Evolutionary conservation across 2,888 invertebrate species (phyloP).

Genomic region (Phania funesta): DNA sequence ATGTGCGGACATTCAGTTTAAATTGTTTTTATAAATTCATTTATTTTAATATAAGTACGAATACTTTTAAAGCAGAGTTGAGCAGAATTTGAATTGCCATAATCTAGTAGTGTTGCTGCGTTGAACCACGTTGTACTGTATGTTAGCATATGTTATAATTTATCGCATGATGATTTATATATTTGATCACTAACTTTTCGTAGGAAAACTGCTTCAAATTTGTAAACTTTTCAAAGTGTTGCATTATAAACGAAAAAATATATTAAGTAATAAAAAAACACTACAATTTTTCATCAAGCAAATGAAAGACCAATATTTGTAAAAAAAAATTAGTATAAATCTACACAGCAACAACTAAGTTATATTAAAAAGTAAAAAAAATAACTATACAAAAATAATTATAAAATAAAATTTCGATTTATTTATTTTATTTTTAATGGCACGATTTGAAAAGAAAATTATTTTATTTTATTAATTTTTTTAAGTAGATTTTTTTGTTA

Average conservation of each 20-base stretch:
- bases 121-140: too few relatives aligned
- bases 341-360: conserved; percentile 25
- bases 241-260: not conserved
- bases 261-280: not conserved
- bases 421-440: conserved; percentile 45
- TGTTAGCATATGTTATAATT: too few relatives aligned
- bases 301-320: conserved; percentile 63
- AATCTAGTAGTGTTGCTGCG: too few relatives aligned
- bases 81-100: too few relatives aligned
- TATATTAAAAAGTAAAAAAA: conserved; percentile 6
- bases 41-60: too few relatives aligned
- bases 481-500: conserved; percentile 33
- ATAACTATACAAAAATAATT: not conserved
- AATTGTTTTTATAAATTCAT: too few relatives aligned
- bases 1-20: too few relatives aligned
- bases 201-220: too few relatives aligned
- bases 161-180: too few relatives aligned
- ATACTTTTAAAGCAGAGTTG: too few relatives aligned
- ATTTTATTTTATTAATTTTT: conserved; percentile 26
- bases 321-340: conserved; percentile 11
- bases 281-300: conserved; percentile 18
- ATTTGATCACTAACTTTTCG: too few relatives aligned
- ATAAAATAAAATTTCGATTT: conserved; percentile 3
- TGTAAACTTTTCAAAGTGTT: conserved; percentile 23
- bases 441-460: conserved; percentile 38